Base-by-base conservation (phyloP, 1,140 invertebrate genomes). In the Planococcus citri region DNA sequence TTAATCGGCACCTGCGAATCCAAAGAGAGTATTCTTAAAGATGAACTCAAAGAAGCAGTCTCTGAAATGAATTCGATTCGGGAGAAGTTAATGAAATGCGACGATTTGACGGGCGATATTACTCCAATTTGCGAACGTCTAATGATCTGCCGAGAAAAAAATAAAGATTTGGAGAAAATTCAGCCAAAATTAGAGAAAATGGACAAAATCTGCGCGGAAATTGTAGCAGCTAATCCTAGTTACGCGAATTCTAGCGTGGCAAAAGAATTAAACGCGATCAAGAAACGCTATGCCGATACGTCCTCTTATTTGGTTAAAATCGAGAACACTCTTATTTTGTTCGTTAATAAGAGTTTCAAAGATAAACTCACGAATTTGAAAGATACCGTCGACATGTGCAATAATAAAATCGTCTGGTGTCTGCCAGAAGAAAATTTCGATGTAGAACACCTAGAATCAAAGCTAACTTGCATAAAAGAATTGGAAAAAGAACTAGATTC, bases 391-490 rank as follows among this genome's bases (percentile, higher is more conserved):
- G 81, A 82, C 58, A 86, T 87, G 1, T 85, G 88, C 67, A 88
- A 88, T 72, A 94, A 97, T 76, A 97, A 97, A 78, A 85, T 94
- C 0, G 81, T 84, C n/a, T 97, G 94, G 92, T 96, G 93, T 78
- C 84, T 88, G 72, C 89, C 90, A 0, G 93, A 96, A 77, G 84
- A 87, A 6, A 86, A 86, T 27, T 92, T 88, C 75, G 93, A 97
- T 76, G 86, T 87, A 76, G 95, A 94, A 76, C 95, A 92, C 77
- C 80, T 96, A n/a, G 91, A 96, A 81, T 88, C 92, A 0, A 97
- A 97, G 80, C 83, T 90, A 75, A 84, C 87, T 1, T 88, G 92
- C 8, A 75, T 95, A n/a, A 77, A 81, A 70, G 91, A 93, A 72
- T 86, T 94, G 1, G 84, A 88, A 77, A 82, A 80, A 69, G 87